phyloP scores from a whole-genome alignment of 2,113 vertebrate genomes.

The Hemiprocne comata region DNA sequence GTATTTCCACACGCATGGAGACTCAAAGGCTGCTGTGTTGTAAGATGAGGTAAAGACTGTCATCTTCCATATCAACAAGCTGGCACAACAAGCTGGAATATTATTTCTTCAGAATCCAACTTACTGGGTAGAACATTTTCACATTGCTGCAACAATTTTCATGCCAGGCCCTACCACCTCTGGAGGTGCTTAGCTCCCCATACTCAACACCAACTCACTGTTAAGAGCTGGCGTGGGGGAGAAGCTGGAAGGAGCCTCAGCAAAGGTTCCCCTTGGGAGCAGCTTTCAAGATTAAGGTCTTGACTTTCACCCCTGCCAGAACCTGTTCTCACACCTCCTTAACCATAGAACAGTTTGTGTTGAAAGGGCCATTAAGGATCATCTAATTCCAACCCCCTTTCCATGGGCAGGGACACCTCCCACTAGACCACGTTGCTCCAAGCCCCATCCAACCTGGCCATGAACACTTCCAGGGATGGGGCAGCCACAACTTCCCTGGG shows the following conservation, averaged over 20 bases:
- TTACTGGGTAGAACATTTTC: background rate
- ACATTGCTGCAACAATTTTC: background rate
- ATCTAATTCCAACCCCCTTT: too few relatives aligned
- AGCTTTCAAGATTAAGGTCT: background rate
- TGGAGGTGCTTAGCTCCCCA: background rate
- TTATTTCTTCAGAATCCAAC: background rate
- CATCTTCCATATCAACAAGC: background rate
- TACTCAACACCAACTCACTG: background rate
- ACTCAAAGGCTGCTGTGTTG: background rate
- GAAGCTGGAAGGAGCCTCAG: background rate
- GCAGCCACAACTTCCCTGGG: too few relatives aligned
- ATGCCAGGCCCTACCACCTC: background rate
- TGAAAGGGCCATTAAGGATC: too few relatives aligned
- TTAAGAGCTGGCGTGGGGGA: background rate
- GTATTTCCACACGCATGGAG: accelerated
- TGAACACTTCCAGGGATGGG: too few relatives aligned
- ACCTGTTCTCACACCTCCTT: background rate
- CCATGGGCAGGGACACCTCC: too few relatives aligned
- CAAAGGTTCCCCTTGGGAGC: background rate
- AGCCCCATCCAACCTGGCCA: too few relatives aligned
- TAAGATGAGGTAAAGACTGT: background rate
- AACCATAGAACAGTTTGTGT: too few relatives aligned
- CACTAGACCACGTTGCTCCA: too few relatives aligned
- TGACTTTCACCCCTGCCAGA: background rate
- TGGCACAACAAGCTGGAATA: background rate